Conservation (phyloP, 2,113 vertebrate genomes). For the Chionodraco myersi region DNA sequence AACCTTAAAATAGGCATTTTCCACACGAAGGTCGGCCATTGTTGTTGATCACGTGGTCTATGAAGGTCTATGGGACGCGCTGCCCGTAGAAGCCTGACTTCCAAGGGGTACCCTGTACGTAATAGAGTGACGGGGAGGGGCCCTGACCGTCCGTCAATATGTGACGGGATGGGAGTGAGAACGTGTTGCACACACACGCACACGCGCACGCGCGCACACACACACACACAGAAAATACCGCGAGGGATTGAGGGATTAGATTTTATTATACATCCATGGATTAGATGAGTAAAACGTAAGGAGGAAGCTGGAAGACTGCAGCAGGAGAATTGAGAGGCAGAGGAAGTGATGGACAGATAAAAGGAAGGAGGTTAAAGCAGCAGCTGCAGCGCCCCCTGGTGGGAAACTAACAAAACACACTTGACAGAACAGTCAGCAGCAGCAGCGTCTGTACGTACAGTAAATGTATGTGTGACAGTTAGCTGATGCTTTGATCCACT, state of each 20-base stretch:
- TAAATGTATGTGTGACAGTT: background rate
- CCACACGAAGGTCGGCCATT: no score
- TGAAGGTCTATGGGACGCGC: no score
- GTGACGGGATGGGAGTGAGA: no score
- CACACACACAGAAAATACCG: conserved; percentile 26
- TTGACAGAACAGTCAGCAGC: background rate
- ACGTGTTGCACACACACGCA: conserved; percentile 4
- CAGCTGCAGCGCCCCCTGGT: conserved; percentile 51
- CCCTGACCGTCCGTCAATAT: no score
- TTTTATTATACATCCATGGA: background rate
- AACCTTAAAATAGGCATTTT: no score
- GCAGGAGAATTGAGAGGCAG: background rate
- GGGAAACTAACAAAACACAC: background rate
- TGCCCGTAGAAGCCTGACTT: no score
- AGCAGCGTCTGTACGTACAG: background rate
- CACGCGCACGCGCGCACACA: background rate
- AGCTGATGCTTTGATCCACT: conserved; percentile 4
- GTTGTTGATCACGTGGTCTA: no score
- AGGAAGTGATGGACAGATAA: conserved; percentile 19
- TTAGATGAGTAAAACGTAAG: conserved; percentile 44
- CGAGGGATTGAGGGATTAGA: conserved; percentile 6
- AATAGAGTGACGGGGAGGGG: no score
- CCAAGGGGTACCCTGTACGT: no score
- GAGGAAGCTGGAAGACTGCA: conserved; percentile 4
- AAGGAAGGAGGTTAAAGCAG: background rate